Percentiles rank a stretch among this genome's conserved stretches.
Evolutionary conservation across 2,113 vertebrate genomes (phyloP).

Genomic region (Corythoichthys haematopterus): DNA sequence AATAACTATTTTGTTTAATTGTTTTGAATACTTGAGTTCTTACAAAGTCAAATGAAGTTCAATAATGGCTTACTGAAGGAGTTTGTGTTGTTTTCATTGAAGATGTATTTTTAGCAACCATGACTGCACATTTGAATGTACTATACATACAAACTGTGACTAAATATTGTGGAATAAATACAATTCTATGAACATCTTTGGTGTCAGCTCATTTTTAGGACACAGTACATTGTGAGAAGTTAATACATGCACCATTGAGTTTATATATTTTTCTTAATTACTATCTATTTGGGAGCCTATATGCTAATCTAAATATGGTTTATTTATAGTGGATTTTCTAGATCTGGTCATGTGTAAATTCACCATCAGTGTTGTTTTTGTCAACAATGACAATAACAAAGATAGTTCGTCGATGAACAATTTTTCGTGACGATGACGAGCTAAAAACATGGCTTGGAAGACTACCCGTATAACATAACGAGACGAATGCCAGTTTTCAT

Average conservation of each 20-base stretch:
- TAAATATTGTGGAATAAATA: neutral
- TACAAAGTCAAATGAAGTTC: neutral
- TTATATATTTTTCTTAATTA: too few relatives aligned
- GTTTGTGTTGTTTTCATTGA: neutral
- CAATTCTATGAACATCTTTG: neutral
- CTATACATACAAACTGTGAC: neutral
- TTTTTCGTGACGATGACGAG: too few relatives aligned
- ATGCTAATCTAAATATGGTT: too few relatives aligned
- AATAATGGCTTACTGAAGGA: neutral
- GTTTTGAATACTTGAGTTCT: neutral
- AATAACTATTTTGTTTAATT: neutral
- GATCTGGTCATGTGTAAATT: too few relatives aligned
- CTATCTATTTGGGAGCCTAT: too few relatives aligned
- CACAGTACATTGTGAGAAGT: neutral
- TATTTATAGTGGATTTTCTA: too few relatives aligned
- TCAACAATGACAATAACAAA: too few relatives aligned
- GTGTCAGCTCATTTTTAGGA: neutral
- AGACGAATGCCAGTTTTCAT: too few relatives aligned
- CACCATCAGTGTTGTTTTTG: too few relatives aligned
- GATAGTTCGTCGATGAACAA: too few relatives aligned
- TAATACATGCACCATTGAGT: neutral
- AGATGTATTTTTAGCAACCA: neutral
- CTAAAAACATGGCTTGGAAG: too few relatives aligned
- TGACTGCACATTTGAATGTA: slow-evolving; percentile 6
- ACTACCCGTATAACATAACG: too few relatives aligned